Base-by-base conservation (phyloP, 2,113 vertebrate genomes). In the Hystrix brachyura region DNA sequence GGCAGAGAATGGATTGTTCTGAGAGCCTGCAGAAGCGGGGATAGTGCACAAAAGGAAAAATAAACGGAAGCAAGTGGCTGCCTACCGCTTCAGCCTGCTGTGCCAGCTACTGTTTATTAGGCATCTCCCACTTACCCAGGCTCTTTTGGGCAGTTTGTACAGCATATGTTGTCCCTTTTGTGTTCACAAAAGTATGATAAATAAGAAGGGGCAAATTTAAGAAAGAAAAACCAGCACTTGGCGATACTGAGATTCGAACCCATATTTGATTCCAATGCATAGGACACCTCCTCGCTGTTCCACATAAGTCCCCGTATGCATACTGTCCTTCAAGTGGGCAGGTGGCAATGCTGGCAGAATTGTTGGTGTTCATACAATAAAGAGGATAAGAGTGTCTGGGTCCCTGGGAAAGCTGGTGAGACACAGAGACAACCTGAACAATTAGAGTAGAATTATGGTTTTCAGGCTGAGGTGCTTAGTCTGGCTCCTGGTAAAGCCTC, bases 291-390 rank as follows among this genome's bases (percentile, higher is more conserved):
- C 46, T 74, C n/a, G 5, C 25, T 15, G 4, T 43, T 59, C 15
- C 25, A 65, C 46, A 32, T 18, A n/a, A 12, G 8, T 23, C 32
- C 18, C 46, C 34, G n/a, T 3, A 7, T 7, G 0, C 0, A 7
- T 15, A 5, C 5, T 27, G 57, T 18, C 51, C 18, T 38, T 17
- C 29, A 38, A n/a, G 13, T 14, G 19, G 12, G 55, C 43, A 32
- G n/a, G 64, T 14, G 21, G 27, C 17, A 27, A 43, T 9, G 5
- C 27, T 15, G 62, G 10, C n/a, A 38, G 51, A 80, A 14, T 4
- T 51, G 3, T 13, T 14, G 48, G 67, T 46, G 79, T n/a, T 89
- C 17, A 2, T 65, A 10, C 51, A 34, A 83, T 32, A 12, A 57
- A 65, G 17, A 53, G n/a, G 46, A 5, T 43, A 3, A 21, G 64